Evolutionary conservation across 2,888 invertebrate species (phyloP), one percentile per base, ranked within the genome.

Genomic region (Crepidodera aurea): DNA sequence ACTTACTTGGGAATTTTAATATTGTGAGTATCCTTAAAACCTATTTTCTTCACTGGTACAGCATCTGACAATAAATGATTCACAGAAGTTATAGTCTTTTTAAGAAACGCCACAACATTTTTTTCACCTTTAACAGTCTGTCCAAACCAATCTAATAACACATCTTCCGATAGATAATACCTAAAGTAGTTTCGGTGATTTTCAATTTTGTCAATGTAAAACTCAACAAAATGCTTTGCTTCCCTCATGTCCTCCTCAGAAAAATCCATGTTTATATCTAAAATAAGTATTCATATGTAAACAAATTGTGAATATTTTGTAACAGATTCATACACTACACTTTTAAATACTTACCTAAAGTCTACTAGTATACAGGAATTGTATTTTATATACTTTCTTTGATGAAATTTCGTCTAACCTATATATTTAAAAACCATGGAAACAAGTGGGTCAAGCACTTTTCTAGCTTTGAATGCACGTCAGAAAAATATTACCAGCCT

Each of bases 141-240:
- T 0, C 88, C 89, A 75, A 89, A 89, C 87, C 88, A 89, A 75
- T 88, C 86, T 1, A 89, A 77, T 1, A 82, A 76, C 1, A 85
- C 76, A 39, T 76, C 75, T 22, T 79, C 78, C 1, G 79, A 75
- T 44, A 81, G 65, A 65, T 79, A 78, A 69, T 74, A 79, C 32
- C 70, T 68, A 4, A 78, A 67, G 1, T 70, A 69, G 29, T 78
- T 73, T 22, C 68, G 69, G 39, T 79, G 75, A 58, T 78, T 78
- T 60, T 81, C 80, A 5, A 81, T 65, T 27, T 80, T 68, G 61
- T 81, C 78, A 15, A 76, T 68, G 67, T 77, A 80, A 68, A 81
- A 81, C 8, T 78, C 73, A 0, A 73, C 67, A 66, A 81, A 74
- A 7, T 71, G 69, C 61, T 75, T 71, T 2, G 79, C 78, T 51